These are phyloP conservation scores for Sibirionetta formosa DNA, from an alignment of 2,797 vertebrate species.

Conservation along the genomic window DNA sequence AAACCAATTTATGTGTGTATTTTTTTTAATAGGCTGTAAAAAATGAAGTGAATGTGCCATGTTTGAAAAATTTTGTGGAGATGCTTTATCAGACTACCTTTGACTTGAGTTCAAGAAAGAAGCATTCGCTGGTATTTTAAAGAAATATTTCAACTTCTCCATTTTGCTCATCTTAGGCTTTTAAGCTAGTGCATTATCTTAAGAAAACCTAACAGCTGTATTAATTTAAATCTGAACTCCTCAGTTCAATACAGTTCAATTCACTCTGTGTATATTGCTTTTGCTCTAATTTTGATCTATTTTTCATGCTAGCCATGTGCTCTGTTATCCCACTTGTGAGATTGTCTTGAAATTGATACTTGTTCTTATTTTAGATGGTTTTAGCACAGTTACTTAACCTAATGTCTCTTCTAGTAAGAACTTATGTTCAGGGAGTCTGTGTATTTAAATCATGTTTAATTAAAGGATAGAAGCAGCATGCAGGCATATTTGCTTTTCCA, in stretches of 20 bases:
- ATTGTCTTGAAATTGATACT: not conserved
- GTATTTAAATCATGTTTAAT: not conserved
- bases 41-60: conserved; percentile 99
- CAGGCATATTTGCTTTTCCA: not conserved
- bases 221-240: conserved; percentile 7
- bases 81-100: conserved; percentile 99
- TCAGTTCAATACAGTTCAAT: conserved; percentile 11
- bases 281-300: conserved; percentile 3
- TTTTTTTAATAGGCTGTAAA: conserved; percentile 93
- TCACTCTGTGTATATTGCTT: not conserved
- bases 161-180: conserved; percentile 12
- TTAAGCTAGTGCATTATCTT: not conserved
- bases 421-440: not conserved
- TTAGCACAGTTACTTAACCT: not conserved
- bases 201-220: not conserved
- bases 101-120: conserved; percentile 99
- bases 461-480: not conserved
- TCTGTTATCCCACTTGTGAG: not conserved
- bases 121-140: conserved; percentile 95
- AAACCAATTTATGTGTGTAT: not conserved
- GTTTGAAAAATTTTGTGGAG: conserved; percentile 99
- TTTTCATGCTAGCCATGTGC: not conserved
- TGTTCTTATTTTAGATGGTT: not conserved
- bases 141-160: conserved; percentile 67
- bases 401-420: not conserved